Evolutionary conservation across 2,113 vertebrate genomes (phyloP).

Genomic region (Scytalopus superciliaris): DNA sequence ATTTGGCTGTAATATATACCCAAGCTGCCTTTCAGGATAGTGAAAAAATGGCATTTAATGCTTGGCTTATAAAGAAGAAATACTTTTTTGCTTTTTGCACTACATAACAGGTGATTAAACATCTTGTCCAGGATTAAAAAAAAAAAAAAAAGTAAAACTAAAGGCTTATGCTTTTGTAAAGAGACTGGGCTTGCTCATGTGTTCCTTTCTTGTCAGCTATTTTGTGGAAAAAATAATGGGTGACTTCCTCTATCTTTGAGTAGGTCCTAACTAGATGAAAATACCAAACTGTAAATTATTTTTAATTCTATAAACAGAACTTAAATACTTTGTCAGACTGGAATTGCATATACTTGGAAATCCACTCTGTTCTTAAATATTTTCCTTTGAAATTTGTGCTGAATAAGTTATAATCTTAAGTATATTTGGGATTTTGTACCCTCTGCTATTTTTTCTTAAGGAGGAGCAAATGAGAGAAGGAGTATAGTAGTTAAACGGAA

Average conservation of each 20-base stretch:
- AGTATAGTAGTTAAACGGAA: slow-evolving; percentile 30
- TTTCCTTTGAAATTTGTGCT: slow-evolving; percentile 27
- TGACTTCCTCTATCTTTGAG: slow-evolving; percentile 25
- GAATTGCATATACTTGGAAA: slow-evolving; percentile 2
- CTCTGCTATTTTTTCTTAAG: not conserved
- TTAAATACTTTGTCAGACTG: not conserved
- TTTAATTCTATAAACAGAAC: not conserved
- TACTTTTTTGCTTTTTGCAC: slow-evolving; percentile 65
- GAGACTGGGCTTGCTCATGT: not conserved
- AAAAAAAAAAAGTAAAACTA: not conserved
- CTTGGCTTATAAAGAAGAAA: slow-evolving; percentile 42
- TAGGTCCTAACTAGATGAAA: slow-evolving; percentile 20
- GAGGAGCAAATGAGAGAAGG: not conserved
- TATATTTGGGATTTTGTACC: slow-evolving; percentile 17
- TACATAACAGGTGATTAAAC: slow-evolving; percentile 28
- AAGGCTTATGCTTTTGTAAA: slow-evolving; percentile 47
- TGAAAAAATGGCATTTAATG: slow-evolving; percentile 61
- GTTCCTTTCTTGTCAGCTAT: slow-evolving; percentile 33
- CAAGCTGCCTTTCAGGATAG: slow-evolving; percentile 68
- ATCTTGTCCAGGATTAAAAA: slow-evolving; percentile 41
- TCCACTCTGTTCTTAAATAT: not conserved
- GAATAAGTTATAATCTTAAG: slow-evolving; percentile 23
- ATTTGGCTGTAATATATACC: slow-evolving; percentile 72
- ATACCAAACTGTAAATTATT: slow-evolving; percentile 17
- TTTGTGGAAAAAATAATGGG: slow-evolving; percentile 19